These are phyloP conservation scores for Crotalus horridus DNA, from an alignment of 2,113 vertebrate genomes.

Conservation along the genomic window DNA sequence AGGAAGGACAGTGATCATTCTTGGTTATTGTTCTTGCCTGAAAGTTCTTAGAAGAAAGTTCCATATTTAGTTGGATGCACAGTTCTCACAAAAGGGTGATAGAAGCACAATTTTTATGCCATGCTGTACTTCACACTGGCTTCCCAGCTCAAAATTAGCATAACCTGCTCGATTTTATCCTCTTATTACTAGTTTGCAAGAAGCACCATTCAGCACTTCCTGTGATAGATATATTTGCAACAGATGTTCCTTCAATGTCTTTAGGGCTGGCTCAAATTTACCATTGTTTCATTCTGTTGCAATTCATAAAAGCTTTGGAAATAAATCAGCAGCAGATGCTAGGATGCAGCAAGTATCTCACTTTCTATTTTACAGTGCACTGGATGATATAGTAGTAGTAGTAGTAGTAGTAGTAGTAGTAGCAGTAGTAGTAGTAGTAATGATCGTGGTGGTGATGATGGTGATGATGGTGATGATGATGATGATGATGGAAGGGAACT, in stretches of 20 bases:
- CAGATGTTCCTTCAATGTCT: conserved; percentile 63
- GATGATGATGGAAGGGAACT: no score
- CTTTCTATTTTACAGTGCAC: conserved; percentile 26
- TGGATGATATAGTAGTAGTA: not conserved
- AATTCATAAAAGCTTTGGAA: conserved; percentile 65
- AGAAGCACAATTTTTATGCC: conserved; percentile 68
- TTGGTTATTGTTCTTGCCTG: conserved; percentile 72
- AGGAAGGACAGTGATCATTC: conserved; percentile 75
- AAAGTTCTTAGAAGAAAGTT: conserved; percentile 69
- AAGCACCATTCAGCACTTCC: conserved; percentile 54
- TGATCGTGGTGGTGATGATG: not conserved
- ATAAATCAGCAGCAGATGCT: conserved; percentile 46
- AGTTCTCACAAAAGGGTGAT: conserved; percentile 65
- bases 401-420: not conserved
- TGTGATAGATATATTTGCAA: conserved; percentile 69
- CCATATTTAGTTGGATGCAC: conserved; percentile 67
- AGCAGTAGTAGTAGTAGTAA: not conserved
- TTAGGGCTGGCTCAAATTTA: conserved; percentile 47
- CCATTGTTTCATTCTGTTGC: conserved; percentile 50
- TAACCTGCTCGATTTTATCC: conserved; percentile 69
- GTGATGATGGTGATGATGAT: not conserved
- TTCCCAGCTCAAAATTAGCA: conserved; percentile 67
- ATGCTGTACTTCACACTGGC: conserved; percentile 64
- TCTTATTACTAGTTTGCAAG: conserved; percentile 64
- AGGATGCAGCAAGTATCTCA: conserved; percentile 31